Evolutionary conservation across 2,888 invertebrate genomes (phyloP), one percentile per base, ranked within the genome.

Genomic region (Melanophora roralis): DNA sequence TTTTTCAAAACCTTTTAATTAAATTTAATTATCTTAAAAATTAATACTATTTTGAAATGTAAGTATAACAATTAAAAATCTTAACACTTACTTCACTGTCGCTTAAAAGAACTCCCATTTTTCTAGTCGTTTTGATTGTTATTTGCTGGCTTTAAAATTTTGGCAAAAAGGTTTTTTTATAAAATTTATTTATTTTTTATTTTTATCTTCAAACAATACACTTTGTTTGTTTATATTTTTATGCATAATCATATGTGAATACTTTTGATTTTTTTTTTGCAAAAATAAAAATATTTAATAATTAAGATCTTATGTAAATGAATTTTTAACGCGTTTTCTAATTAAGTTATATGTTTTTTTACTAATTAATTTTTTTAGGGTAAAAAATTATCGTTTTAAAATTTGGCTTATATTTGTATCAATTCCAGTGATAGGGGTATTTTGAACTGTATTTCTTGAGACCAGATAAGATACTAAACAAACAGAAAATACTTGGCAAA

Each of bases 381-480:
- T n/a, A n/a, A 19, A 67, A 12, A 27, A 38, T 21, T 11, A 38
- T 40, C 12, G 8, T 16, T 38, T 19, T 38, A 36, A 43, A n/a
- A 34, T 21, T 21, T 62, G n/a, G 16, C 34, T 49, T 38, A 57
- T 9, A 12, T 45, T 45, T 49, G 12, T 49, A 49, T 60, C 38
- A 21, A 34, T 16, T 60, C 43, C 21, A 34, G 21, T 59, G n/a
- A 40, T 51, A 34, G 51, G 21, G 12, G 14, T 69, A 59, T 57
- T 65, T 78, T 57, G 67, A 72, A 86, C 87, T 84, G 87, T 85
- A 85, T 88, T 86, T 86, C 86, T 86, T 86, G 87, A 86, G 84
- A 82, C 80, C 85, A 83, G 83, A 85, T 87, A 85, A 86, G 86
- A 88, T 86, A 88, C 88, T 88, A 87, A 88, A 87, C 85, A 85